Conservation (phyloP, 2,888 invertebrate species). For the Lycia hirtaria region DNA sequence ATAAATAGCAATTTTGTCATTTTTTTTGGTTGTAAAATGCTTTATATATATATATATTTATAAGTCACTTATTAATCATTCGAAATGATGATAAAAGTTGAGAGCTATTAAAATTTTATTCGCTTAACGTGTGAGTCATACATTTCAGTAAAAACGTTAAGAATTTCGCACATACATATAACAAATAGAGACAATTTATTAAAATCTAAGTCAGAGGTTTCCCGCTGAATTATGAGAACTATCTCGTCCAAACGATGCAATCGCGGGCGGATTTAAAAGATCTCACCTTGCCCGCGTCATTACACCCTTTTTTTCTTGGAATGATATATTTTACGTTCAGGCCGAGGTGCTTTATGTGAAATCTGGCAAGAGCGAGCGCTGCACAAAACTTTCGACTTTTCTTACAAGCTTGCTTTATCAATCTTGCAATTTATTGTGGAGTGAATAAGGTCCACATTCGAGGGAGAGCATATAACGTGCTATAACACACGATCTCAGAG, state of each 20-base stretch:
- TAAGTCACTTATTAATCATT: too few species aligned
- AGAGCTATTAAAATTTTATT: background rate
- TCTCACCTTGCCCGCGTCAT: constrained; percentile 58
- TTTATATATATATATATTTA: too few species aligned
- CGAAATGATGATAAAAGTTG: background rate
- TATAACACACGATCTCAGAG: constrained; percentile 25
- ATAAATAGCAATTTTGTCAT: too few species aligned
- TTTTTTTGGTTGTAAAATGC: too few species aligned
- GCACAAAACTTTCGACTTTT: constrained; percentile 1
- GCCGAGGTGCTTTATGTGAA: constrained; percentile 17
- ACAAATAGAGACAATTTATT: constrained; percentile 74
- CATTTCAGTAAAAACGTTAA: constrained; percentile 39
- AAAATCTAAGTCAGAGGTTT: constrained; percentile 69
- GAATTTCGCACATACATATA: constrained; percentile 40
- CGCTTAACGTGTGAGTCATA: constrained; percentile 34
- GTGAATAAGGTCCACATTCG: constrained; percentile 19
- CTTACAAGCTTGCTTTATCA: background rate
- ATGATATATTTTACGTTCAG: constrained; percentile 22
- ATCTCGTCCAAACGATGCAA: constrained; percentile 79
- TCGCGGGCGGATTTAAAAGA: constrained; percentile 77
- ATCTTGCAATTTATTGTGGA: constrained; percentile 10
- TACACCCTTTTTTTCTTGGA: constrained; percentile 49
- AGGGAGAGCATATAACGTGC: constrained; percentile 12
- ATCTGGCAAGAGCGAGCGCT: background rate
- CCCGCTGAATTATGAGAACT: constrained; percentile 77